Evolutionary conservation across 2,113 vertebrate genomes (phyloP), one percentile per base, ranked within the genome.

Genomic region (Propithecus coquereli): DNA sequence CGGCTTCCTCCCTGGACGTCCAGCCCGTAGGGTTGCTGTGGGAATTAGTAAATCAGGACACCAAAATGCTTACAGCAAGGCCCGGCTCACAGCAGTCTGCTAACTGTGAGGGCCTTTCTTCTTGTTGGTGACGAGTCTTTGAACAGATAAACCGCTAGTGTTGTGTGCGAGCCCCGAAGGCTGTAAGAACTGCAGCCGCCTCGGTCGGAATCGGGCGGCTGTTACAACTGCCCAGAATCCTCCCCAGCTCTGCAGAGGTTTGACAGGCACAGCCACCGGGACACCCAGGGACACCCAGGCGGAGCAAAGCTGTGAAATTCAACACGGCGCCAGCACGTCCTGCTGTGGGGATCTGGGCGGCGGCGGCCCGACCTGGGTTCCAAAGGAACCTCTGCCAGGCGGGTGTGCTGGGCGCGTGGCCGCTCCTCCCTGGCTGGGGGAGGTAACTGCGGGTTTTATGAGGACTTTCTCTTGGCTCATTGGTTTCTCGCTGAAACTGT

Each of bases 51-150:
- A 7, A 37, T 25, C 1, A 47, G 8, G 74, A 32, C 5, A 2
- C 32, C 9, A 45, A 50, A 37, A 20, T 6, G 59, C 52, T 10
- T 20, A 3, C 18, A 12, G n/a, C 52, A 40, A 27, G 74, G 54
- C 80, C 6, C 3, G 8, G 57, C 20, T 5, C 5, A 0, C 22
- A 54, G 50, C 17, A 9, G 20, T 17, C 32, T 6, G 14, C 65
- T 68, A 6, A 32, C 14, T 34, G 66, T 4, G 27, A 18, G 32
- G 63, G 47, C 84, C 76, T 52, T 23, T 8, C 30, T 22, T 57
- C 27, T 14, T 1, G 22, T 13, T 34, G 73, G 20, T 14, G 2
- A 14, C 0, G 8, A 16, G 47, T 32, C 34, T 54, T 40, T 16
- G 74, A 54, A 23, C 5, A 18, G 25, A 27, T 10, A n/a, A 16